Percentiles rank a stretch among this genome's conserved stretches.
Conservation (phyloP, 2,888 invertebrate species). For the Coelinius sp. region DNA sequence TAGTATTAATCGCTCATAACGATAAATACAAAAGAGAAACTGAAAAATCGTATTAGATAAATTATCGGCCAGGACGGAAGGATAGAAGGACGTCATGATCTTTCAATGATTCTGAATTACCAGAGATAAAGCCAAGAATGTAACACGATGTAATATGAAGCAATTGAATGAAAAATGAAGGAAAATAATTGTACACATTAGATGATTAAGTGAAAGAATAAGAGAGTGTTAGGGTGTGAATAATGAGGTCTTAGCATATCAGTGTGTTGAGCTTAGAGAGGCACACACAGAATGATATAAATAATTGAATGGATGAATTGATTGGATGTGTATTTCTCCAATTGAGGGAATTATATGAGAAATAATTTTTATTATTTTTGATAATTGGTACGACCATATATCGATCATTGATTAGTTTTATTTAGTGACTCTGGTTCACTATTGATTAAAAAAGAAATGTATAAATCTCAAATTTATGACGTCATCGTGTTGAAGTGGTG, state of each 20-base stretch:
- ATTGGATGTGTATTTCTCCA: neutral
- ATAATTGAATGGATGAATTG: constrained; percentile 40
- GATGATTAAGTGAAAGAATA: constrained; percentile 27
- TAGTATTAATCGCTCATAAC: too few species aligned
- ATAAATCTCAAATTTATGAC: too few species aligned
- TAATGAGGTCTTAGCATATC: constrained; percentile 68
- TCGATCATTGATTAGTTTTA: too few species aligned
- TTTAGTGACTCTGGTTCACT: too few species aligned
- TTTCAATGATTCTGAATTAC: neutral
- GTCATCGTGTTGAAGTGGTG: too few species aligned
- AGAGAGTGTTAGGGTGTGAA: constrained; percentile 43
- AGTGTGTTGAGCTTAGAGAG: constrained; percentile 65
- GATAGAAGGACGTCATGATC: constrained; percentile 8
- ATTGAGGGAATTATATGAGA: neutral
- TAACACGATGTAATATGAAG: neutral
- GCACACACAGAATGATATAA: constrained; percentile 59
- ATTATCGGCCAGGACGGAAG: constrained; percentile 10
- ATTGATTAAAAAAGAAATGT: too few species aligned
- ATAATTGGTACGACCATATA: too few species aligned
- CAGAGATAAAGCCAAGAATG: neutral
- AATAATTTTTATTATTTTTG: neutral
- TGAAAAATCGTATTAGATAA: too few species aligned
- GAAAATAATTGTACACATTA: constrained; percentile 2
- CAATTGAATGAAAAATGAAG: constrained; percentile 15
- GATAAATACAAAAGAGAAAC: too few species aligned